These are phyloP conservation scores for Cinclus mexicanus DNA, from an alignment of 2,113 vertebrate genomes.

Conservation along the genomic window DNA sequence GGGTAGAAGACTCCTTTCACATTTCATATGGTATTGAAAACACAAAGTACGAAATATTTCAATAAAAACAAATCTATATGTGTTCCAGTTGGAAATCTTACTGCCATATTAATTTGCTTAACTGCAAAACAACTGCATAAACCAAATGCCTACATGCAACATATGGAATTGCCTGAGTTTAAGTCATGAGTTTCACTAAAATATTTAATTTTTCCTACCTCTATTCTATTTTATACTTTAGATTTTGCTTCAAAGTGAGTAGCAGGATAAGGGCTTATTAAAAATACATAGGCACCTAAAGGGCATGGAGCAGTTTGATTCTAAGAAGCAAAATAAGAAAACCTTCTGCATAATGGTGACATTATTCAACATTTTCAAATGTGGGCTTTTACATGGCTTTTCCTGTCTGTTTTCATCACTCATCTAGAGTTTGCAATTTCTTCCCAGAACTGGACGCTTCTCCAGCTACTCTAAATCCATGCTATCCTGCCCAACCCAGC, in stretches of 20 bases:
- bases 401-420: background rate
- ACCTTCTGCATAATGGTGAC: background rate
- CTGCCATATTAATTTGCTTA: constrained; percentile 62
- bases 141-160: background rate
- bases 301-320: background rate
- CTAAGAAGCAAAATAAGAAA: background rate
- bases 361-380: background rate
- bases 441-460: background rate
- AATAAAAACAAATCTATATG: constrained; percentile 63
- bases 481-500: background rate
- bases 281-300: background rate
- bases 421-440: background rate
- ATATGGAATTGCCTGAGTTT: constrained; percentile 25
- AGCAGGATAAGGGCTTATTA: background rate
- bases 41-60: constrained; percentile 43
- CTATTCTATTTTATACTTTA: background rate
- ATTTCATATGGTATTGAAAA: constrained; percentile 61
- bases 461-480: background rate
- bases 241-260: background rate
- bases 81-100: constrained; percentile 62
- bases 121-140: background rate
- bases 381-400: background rate
- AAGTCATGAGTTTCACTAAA: constrained; percentile 32
- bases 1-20: constrained; percentile 37
- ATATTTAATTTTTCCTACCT: background rate